Evolutionary conservation across 2,113 vertebrate genomes (phyloP).

Genomic region (Menura novaehollandiae): DNA sequence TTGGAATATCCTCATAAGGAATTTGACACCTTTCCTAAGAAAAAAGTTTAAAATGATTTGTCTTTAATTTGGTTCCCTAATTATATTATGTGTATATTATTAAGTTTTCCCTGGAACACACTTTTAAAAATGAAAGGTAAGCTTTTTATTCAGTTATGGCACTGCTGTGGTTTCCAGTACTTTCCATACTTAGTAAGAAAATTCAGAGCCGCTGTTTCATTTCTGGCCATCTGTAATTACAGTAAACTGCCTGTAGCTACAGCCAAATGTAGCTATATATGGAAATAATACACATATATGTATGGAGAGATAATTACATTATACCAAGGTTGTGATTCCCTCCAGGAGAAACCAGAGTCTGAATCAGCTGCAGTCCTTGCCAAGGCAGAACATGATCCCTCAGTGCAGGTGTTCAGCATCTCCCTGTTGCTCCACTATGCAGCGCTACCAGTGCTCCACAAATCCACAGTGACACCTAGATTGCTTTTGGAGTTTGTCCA

Average conservation of each 20-base stretch:
- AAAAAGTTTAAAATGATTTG: not conserved
- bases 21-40: not conserved
- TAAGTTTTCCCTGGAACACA: not conserved
- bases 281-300: not conserved
- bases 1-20: not conserved
- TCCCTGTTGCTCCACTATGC: not conserved
- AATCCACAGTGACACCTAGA: not conserved
- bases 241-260: not conserved
- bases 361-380: not conserved
- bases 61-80: not conserved
- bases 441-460: not conserved
- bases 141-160: not conserved
- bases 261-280: not conserved
- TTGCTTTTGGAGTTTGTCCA: constrained; percentile 26
- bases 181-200: not conserved
- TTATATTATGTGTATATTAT: not conserved
- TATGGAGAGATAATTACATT: constrained; percentile 16
- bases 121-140: constrained; percentile 2
- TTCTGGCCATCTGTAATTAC: not conserved
- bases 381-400: not conserved
- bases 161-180: not conserved
- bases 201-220: not conserved
- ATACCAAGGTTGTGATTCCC: not conserved
- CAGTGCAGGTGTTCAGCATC: not conserved
- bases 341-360: not conserved